Percentiles rank a stretch among this genome's conserved stretches.
Evolutionary conservation across 2,113 vertebrate species (phyloP).

Genomic region (Corythoichthys intestinalis): DNA sequence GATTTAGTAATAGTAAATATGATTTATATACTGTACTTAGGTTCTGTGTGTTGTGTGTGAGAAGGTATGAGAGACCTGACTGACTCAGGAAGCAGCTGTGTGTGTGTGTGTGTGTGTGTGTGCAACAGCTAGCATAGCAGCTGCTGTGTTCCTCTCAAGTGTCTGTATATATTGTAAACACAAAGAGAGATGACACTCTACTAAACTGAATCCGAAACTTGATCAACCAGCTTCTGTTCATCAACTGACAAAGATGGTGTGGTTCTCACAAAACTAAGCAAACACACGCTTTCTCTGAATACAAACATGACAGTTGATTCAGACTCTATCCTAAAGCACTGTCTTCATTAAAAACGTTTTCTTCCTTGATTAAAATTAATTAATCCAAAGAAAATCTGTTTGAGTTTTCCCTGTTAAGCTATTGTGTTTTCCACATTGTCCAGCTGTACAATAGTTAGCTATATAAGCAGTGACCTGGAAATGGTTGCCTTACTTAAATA

Average conservation of each 20-base stretch:
- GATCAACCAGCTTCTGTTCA: conserved; percentile 41
- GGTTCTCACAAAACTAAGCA: conserved; percentile 13
- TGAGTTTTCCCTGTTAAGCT: conserved; percentile 28
- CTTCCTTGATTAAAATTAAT: background rate
- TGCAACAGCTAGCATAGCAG: conserved; percentile 44
- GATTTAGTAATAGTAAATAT: conserved; percentile 1
- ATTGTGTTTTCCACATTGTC: conserved; percentile 21
- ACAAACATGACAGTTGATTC: background rate
- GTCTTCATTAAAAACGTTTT: background rate
- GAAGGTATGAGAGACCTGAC: conserved; percentile 23
- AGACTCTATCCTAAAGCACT: background rate
- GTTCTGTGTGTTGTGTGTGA: conserved; percentile 4
- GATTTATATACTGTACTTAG: conserved; percentile 4
- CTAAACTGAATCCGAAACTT: conserved; percentile 42
- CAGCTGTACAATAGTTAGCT: conserved; percentile 35
- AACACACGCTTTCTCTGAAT: background rate
- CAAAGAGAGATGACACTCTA: conserved; percentile 43
- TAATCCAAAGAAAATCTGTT: background rate
- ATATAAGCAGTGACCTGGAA: conserved; percentile 57
- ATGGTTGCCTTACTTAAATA: conserved; percentile 34
- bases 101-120: conserved; percentile 22
- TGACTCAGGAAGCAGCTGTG: conserved; percentile 32
- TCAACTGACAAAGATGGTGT: conserved; percentile 20
- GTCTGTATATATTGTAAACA: conserved; percentile 50
- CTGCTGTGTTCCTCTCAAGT: conserved; percentile 50